Evolutionary conservation across 2,113 vertebrate species (phyloP).

Genomic region (Plestiodon gilberti): DNA sequence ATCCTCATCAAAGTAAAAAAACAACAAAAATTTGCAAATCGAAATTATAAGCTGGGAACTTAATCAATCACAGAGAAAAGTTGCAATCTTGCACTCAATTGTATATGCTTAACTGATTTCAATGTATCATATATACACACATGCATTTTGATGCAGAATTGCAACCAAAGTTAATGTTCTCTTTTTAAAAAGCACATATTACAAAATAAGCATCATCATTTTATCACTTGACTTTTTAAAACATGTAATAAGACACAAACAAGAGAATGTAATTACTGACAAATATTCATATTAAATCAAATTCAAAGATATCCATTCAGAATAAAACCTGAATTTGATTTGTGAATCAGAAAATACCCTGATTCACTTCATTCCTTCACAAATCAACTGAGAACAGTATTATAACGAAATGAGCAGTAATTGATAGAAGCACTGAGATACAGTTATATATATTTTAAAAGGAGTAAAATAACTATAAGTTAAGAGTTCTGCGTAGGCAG

Average conservation of each 20-base stretch:
- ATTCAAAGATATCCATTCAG: neutral
- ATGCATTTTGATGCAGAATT: neutral
- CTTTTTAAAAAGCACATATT: neutral
- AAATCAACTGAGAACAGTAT: constrained; percentile 48
- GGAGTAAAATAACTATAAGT: constrained; percentile 63
- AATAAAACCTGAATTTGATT: constrained; percentile 31
- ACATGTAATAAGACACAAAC: neutral
- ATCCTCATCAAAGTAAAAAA: neutral
- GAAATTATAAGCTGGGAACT: neutral
- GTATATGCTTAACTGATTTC: neutral
- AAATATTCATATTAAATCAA: constrained; percentile 6
- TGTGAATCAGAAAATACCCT: neutral
- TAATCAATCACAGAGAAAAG: neutral
- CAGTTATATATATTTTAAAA: constrained; percentile 42
- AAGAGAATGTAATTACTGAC: neutral
- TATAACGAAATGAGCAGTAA: constrained; percentile 61
- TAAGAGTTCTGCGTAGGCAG: constrained; percentile 52
- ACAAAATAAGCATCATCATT: neutral
- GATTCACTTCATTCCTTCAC: constrained; percentile 19
- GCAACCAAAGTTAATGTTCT: neutral
- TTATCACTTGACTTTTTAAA: neutral
- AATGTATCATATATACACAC: neutral
- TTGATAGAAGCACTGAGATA: constrained; percentile 54
- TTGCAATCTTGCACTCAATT: neutral
- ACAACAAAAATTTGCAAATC: neutral